These are phyloP conservation scores for Pilophorus perplexus DNA, from an alignment of 2,888 invertebrate species.

Conservation along the genomic window DNA sequence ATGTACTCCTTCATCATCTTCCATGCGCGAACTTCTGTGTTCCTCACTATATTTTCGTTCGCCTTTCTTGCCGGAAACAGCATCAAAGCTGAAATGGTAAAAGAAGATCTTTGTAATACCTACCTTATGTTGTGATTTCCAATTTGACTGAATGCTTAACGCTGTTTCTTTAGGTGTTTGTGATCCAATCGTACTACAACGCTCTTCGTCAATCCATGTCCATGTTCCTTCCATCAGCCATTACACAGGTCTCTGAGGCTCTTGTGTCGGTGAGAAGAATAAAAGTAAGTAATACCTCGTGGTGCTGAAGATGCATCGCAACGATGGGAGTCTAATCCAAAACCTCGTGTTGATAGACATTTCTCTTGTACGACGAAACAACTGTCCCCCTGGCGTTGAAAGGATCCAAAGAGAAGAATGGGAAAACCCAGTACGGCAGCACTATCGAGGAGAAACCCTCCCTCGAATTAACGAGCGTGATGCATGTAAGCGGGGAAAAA, in stretches of 20 bases:
- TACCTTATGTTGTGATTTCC: too few relatives aligned
- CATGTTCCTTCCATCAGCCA: slow-evolving; percentile 83
- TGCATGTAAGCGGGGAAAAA: slow-evolving; percentile 31
- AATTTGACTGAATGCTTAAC: background rate
- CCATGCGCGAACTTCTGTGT: slow-evolving; percentile 75
- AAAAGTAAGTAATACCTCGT: slow-evolving; percentile 53
- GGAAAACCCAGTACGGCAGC: background rate
- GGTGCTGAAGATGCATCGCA: too few relatives aligned
- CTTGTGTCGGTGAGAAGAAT: slow-evolving; percentile 71
- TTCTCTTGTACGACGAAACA: slow-evolving; percentile 38
- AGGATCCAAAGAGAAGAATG: slow-evolving; percentile 5
- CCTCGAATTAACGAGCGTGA: background rate
- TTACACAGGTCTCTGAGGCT: slow-evolving; percentile 77
- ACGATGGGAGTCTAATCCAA: too few relatives aligned
- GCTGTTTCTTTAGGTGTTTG: slow-evolving; percentile 60
- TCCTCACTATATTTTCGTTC: slow-evolving; percentile 69
- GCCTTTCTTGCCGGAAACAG: slow-evolving; percentile 64
- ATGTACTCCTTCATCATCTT: slow-evolving; percentile 76
- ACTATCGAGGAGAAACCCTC: background rate
- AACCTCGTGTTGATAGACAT: too few relatives aligned
- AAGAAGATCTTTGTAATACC: too few relatives aligned
- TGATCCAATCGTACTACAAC: slow-evolving; percentile 83
- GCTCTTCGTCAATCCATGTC: slow-evolving; percentile 81
- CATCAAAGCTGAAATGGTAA: slow-evolving; percentile 69
- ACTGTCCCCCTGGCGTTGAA: slow-evolving; percentile 6